Evolutionary conservation across 1,140 invertebrate species (phyloP).

Genomic region (Drosophila arizonae): DNA sequence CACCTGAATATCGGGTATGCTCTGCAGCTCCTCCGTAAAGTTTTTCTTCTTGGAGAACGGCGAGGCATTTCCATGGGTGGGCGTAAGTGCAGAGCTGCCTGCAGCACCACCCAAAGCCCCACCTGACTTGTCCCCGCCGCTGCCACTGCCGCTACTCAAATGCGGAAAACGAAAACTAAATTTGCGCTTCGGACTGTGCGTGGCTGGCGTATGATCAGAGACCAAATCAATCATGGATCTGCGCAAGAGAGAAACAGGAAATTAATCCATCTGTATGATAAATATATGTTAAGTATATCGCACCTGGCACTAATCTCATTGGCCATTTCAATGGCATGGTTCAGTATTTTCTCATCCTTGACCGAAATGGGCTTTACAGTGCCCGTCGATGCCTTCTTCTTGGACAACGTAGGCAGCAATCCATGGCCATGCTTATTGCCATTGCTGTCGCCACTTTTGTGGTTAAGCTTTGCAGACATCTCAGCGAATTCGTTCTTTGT

Average conservation of each 20-base stretch:
- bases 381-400: conserved; percentile 90
- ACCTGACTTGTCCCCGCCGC: conserved; percentile 56
- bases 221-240: conserved; percentile 93
- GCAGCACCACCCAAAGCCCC: conserved; percentile 23
- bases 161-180: conserved; percentile 93
- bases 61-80: conserved; percentile 57
- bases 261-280: neutral
- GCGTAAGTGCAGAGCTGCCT: conserved; percentile 43
- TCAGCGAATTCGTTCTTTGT: conserved; percentile 87
- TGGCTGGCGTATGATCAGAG: conserved; percentile 87
- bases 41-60: conserved; percentile 86
- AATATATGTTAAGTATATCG: conserved; percentile 3
- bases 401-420: conserved; percentile 54
- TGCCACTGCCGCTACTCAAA: conserved; percentile 50
- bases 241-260: neutral
- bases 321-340: conserved; percentile 96
- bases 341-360: conserved; percentile 95
- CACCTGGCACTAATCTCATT: conserved; percentile 93
- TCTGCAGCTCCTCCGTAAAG: conserved; percentile 94
- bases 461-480: conserved; percentile 84
- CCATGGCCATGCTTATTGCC: conserved; percentile 64
- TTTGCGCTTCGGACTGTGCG: conserved; percentile 91
- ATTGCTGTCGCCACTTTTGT: conserved; percentile 68
- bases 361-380: conserved; percentile 97
- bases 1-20: conserved; percentile 95